phyloP scores from a whole-genome alignment of 2,113 vertebrate genomes.

The Pachyramphus minor region DNA sequence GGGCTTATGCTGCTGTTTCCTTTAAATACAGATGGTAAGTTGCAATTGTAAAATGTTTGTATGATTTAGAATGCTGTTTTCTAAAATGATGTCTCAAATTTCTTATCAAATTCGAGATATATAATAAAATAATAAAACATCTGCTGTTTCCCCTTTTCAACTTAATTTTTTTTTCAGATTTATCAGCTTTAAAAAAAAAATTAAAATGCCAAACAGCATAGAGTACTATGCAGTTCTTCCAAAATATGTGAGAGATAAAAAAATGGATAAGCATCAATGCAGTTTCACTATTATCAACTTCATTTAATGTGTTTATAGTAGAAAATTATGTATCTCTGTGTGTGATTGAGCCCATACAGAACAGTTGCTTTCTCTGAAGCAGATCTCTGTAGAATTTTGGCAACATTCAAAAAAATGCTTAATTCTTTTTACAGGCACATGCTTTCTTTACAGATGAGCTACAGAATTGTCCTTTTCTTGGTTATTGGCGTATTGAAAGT shows the following conservation, averaged over 20 bases:
- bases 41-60: slow-evolving; percentile 29
- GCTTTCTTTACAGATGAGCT: slow-evolving; percentile 9
- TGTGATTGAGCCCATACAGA: not conserved
- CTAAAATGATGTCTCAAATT: not conserved
- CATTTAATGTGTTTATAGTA: not conserved
- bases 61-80: not conserved
- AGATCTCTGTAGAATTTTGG: slow-evolving; percentile 2
- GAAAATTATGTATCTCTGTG: not conserved
- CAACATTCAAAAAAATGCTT: not conserved
- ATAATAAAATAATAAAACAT: not conserved
- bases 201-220: not conserved
- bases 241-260: not conserved
- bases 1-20: slow-evolving; percentile 31
- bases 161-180: not conserved
- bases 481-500: not conserved
- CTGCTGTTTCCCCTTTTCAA: not conserved
- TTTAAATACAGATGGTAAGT: slow-evolving; percentile 10
- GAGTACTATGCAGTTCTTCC: not conserved
- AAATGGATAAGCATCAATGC: not conserved
- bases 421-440: not conserved
- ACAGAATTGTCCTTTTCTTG: not conserved
- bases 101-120: not conserved
- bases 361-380: slow-evolving; percentile 15
- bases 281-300: not conserved
- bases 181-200: not conserved